phyloP scores from a whole-genome alignment of 2,797 vertebrate genomes.

The Diplodus puntazzo region DNA sequence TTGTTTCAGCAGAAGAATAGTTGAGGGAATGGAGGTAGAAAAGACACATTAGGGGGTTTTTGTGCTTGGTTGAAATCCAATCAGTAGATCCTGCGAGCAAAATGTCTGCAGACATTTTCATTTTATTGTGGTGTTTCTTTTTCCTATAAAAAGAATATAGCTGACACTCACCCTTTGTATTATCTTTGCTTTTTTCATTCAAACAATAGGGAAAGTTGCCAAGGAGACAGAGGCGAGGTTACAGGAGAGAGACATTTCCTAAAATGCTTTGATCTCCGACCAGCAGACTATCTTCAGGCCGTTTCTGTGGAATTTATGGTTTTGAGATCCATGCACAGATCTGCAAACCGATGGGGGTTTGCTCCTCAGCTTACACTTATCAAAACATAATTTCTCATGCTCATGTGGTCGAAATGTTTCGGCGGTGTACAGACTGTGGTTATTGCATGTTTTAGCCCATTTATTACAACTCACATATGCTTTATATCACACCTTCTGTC shows the following conservation, averaged over 20 bases:
- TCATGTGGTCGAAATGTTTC: background rate
- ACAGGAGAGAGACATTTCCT: conserved; percentile 19
- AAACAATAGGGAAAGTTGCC: conserved; percentile 48
- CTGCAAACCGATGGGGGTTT: background rate
- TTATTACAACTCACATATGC: background rate
- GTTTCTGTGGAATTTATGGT: conserved; percentile 50
- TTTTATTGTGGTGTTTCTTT: conserved; percentile 48
- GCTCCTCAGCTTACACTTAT: background rate
- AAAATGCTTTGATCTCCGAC: conserved; percentile 50
- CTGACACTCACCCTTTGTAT: conserved; percentile 33
- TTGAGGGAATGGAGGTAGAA: background rate
- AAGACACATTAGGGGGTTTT: conserved; percentile 35
- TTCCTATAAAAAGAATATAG: conserved; percentile 32
- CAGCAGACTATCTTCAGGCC: conserved; percentile 27
- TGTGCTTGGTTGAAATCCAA: conserved; percentile 38
- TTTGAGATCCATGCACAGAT: conserved; percentile 27
- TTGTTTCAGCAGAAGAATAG: background rate
- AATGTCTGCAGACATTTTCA: conserved; percentile 24
- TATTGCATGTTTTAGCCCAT: conserved; percentile 2
- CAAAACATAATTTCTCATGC: background rate
- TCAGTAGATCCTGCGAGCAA: conserved; percentile 16
- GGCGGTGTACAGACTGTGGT: background rate
- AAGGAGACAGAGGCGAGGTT: conserved; percentile 22
- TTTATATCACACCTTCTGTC: background rate
- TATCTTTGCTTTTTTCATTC: conserved; percentile 33